Evolutionary conservation across 2,888 invertebrate species (phyloP), one percentile per base, ranked within the genome.

Genomic region (Aphidius colemani): DNA sequence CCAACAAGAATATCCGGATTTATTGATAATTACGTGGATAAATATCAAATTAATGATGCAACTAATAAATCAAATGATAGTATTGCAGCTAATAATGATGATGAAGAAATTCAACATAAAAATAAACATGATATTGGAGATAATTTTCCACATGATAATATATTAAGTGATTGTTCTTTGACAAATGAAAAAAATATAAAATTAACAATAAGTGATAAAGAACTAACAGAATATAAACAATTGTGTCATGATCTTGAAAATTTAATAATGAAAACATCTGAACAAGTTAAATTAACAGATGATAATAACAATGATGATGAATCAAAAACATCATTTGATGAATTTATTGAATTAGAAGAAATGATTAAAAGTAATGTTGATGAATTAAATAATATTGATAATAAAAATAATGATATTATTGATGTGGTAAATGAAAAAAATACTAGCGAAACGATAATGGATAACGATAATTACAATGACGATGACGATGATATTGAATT

Each of bases 171-270:
- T 18, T 18, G 13, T 18, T 18, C 13, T 18, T 18, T 18, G 13
- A 18, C 59, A 7, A 67, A 59, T 57, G 59, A 53, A 30, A 30
- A 30, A 30, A 30, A 30, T 30, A 30, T 30, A 30, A 59, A 48
- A 64, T 57, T 65, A 53, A 69, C 68, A 50, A 65, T 71, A 10
- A 71, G 71, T 10, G 78, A 78, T 51, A 69, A 74, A 7, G 79
- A 79, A 62, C 71, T 78, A 9, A 74, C 73, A 7, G 74, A 78
- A 11, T 80, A 79, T 60, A 73, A 70, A 39, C 72, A 75, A 45
- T 70, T 80, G n/a, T 79, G 80, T 61, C 74, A 74, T 66, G 78
- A 80, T 67, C 67, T 79, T 53, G 80, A 79, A 58, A 74, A 76
- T 62, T 69, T 80, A 18, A 76, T 79, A 9, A 68, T 75, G 53